Evolutionary conservation across 2,888 invertebrate genomes (phyloP).

Genomic region (Arenicola marina): DNA sequence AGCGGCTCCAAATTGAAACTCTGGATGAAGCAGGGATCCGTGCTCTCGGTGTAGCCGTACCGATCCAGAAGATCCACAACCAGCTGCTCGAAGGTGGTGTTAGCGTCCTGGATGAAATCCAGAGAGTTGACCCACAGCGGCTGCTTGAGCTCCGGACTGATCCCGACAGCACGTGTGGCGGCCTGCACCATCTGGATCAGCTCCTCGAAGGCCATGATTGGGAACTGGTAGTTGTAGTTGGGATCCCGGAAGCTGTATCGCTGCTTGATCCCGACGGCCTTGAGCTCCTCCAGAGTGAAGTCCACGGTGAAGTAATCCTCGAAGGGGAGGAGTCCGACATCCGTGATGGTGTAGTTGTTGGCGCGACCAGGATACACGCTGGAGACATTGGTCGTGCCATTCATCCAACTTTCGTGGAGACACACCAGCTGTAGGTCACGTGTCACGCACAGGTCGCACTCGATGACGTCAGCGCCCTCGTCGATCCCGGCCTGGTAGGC

Average conservation of each 20-base stretch:
- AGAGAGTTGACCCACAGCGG: slow-evolving; percentile 28
- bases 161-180: slow-evolving; percentile 23
- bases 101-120: slow-evolving; percentile 15
- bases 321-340: neutral
- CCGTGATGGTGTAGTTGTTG: slow-evolving; percentile 17
- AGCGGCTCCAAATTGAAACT: slow-evolving; percentile 26
- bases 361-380: slow-evolving; percentile 10
- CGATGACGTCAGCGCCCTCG: slow-evolving; percentile 38
- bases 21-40: slow-evolving; percentile 30
- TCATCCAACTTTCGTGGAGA: slow-evolving; percentile 33
- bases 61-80: slow-evolving; percentile 18
- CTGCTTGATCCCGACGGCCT: slow-evolving; percentile 23
- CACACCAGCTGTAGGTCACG: slow-evolving; percentile 30
- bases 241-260: slow-evolving; percentile 20
- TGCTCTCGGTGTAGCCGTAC: slow-evolving; percentile 19
- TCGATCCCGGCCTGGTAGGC: slow-evolving; percentile 32
- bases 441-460: slow-evolving; percentile 35
- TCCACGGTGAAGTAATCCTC: slow-evolving; percentile 34
- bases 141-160: slow-evolving; percentile 33
- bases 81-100: slow-evolving; percentile 29
- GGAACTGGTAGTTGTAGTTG: slow-evolving; percentile 20
- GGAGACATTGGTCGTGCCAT: slow-evolving; percentile 28
- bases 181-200: slow-evolving; percentile 21
- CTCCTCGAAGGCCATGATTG: slow-evolving; percentile 30
- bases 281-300: slow-evolving; percentile 33